Evolutionary conservation across 2,113 vertebrate species (phyloP).

Genomic region (Smithornis capensis): DNA sequence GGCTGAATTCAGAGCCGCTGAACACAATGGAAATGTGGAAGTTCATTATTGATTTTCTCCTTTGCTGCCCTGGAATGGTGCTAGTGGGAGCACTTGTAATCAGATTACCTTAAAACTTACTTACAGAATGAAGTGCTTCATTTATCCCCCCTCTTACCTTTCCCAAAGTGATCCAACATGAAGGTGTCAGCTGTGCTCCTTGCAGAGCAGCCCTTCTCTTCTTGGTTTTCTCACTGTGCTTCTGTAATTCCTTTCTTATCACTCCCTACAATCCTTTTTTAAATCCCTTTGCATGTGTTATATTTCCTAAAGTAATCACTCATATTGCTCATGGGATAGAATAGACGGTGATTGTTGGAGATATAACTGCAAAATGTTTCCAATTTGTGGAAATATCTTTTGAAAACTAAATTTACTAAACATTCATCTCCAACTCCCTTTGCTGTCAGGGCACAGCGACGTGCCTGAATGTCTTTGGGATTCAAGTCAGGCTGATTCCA

Average conservation of each 20-base stretch:
- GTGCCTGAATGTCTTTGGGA: background rate
- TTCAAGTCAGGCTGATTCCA: background rate
- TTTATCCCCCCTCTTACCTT: background rate
- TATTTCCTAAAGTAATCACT: background rate
- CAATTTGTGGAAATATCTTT: background rate
- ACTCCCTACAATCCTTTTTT: background rate
- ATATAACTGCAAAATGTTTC: background rate
- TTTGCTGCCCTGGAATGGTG: constrained; percentile 8
- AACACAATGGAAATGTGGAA: constrained; percentile 18
- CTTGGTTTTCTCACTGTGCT: background rate
- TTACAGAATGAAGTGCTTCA: background rate
- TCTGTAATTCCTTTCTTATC: background rate
- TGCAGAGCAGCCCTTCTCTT: background rate
- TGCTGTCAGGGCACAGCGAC: background rate
- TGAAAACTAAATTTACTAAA: background rate
- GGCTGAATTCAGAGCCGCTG: background rate
- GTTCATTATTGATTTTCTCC: constrained; percentile 25
- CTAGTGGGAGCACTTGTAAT: constrained; percentile 18
- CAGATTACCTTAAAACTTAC: constrained; percentile 19
- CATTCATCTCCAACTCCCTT: background rate
- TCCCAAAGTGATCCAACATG: background rate
- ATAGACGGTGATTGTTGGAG: background rate
- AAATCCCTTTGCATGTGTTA: background rate
- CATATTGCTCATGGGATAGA: background rate
- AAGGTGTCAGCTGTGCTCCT: background rate